A percentile compares a stretch with the other conserved stretches of the same genome.
These are phyloP conservation scores for Equus quagga DNA, from an alignment of 2,113 vertebrate genomes.

Conservation along the genomic window DNA sequence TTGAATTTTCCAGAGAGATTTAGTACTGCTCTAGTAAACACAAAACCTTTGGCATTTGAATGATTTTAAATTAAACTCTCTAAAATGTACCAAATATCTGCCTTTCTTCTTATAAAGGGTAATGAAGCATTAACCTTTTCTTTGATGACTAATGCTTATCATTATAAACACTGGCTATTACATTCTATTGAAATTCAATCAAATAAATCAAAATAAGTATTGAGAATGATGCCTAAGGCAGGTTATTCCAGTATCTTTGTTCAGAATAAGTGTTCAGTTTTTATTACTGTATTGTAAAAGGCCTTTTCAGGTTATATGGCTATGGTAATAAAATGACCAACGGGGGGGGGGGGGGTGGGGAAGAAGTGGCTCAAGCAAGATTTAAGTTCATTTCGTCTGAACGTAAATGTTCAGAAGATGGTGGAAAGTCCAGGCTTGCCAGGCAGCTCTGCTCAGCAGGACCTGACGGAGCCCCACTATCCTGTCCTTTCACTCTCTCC, in stretches of 20 bases:
- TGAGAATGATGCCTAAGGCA: not conserved
- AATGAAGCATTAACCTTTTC: slow-evolving; percentile 24
- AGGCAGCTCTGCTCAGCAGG: not conserved
- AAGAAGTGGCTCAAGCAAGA: not conserved
- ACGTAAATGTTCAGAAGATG: not conserved
- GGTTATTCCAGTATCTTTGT: slow-evolving; percentile 35
- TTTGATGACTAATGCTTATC: not conserved
- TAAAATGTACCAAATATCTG: slow-evolving; percentile 30
- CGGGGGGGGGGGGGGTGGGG: too few species aligned
- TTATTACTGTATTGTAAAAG: not conserved
- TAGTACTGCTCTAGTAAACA: not conserved
- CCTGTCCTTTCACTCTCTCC: not conserved
- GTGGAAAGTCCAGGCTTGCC: not conserved
- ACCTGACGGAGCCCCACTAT: not conserved
- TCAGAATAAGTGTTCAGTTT: slow-evolving; percentile 28
- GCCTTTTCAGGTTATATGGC: not conserved
- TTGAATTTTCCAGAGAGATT: slow-evolving; percentile 29
- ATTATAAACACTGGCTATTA: slow-evolving; percentile 33
- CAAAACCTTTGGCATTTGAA: slow-evolving; percentile 4
- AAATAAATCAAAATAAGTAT: slow-evolving; percentile 44
- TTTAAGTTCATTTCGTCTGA: not conserved
- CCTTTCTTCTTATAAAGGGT: slow-evolving; percentile 34
- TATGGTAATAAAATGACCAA: not conserved
- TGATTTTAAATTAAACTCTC: not conserved
- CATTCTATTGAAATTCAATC: not conserved